Base-by-base conservation (phyloP, 1,140 invertebrate species). In the Brachionus manjavacas region DNA sequence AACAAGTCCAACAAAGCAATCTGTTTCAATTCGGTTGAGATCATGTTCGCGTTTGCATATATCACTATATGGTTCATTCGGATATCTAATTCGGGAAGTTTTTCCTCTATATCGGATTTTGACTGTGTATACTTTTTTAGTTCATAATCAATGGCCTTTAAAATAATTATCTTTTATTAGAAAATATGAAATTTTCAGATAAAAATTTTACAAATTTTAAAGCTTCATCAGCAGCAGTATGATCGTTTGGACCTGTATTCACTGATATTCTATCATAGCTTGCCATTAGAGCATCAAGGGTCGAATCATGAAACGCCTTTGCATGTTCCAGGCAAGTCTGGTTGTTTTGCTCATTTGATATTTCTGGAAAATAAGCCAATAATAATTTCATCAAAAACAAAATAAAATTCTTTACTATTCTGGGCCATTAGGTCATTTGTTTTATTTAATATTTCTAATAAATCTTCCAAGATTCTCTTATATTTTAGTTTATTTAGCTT, bases 321-420 rank as follows among this genome's bases (percentile, higher is more conserved):
- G 79, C 79, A 64, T 81, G 79, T 12, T 81, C 79, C 64, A 81
- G 28, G 25, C 79, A 64, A 39, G 79, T 81, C 25, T 81, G 79
- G 25, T 81, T 81, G 46, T 81, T 81, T 35, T 64, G 52, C 46
- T 81, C 79, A 55, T 49, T 76, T 12, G 23, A 39, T 43, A 81
- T 28, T 64, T 55, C 28, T 60, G 8, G n/a, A 9, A 55, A 41
- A 55, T 52, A 55, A 16, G 20, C 8, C 8, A 80, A 55, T 35
- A 23, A 49, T 35, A 80, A 23, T 16, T 6, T 2, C n/a, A 25
- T 80, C 46, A 1, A 74, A 74, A 41, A 4, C 46, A 20, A 41
- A 11, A 9, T 7, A 41, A 70, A 70, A 70, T 41, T 20, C 9
- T 41, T 41, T 74, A 74, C 72, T 49, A 76, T 76, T 76, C 52